Evolutionary conservation across 2,888 invertebrate genomes (phyloP).

Genomic region (Ennomos quercinarius): DNA sequence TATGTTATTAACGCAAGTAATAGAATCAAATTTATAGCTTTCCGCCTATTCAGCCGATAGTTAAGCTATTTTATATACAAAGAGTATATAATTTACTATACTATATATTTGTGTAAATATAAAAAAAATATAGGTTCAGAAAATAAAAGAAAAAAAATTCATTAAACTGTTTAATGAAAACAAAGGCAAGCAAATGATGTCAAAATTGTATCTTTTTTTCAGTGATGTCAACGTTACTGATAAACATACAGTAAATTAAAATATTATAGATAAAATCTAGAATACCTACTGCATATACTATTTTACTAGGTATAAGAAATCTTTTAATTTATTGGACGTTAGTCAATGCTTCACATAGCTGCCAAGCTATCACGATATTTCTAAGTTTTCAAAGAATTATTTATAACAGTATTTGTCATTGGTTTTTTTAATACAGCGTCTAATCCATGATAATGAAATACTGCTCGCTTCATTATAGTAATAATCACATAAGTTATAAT

Average conservation of each 20-base stretch:
- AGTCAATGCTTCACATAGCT: conserved; percentile 36
- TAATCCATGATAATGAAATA: too few species aligned
- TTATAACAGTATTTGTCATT: background rate
- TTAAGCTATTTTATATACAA: too few species aligned
- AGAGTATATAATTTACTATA: too few species aligned
- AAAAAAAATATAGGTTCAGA: conserved; percentile 1
- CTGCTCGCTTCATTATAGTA: background rate
- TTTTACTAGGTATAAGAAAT: conserved; percentile 54
- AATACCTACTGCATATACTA: conserved; percentile 54
- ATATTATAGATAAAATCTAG: conserved; percentile 54
- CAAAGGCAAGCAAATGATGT: conserved; percentile 69
- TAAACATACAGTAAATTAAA: conserved; percentile 47
- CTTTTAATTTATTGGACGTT: conserved; percentile 60
- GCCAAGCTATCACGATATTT: conserved; percentile 46
- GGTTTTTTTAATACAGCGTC: conserved; percentile 5
- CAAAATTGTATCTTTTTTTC: conserved; percentile 51
- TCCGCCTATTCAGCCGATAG: too few species aligned
- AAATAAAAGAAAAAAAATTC: conserved; percentile 52
- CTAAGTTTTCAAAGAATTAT: conserved; percentile 26
- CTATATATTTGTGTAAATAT: too few species aligned
- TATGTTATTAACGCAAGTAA: too few species aligned
- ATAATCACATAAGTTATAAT: conserved; percentile 14
- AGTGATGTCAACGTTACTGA: conserved; percentile 55
- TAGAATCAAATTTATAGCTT: too few species aligned
- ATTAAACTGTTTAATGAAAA: conserved; percentile 63